Conservation (phyloP, 2,797 vertebrate genomes). For the Taeniopygia guttata region DNA sequence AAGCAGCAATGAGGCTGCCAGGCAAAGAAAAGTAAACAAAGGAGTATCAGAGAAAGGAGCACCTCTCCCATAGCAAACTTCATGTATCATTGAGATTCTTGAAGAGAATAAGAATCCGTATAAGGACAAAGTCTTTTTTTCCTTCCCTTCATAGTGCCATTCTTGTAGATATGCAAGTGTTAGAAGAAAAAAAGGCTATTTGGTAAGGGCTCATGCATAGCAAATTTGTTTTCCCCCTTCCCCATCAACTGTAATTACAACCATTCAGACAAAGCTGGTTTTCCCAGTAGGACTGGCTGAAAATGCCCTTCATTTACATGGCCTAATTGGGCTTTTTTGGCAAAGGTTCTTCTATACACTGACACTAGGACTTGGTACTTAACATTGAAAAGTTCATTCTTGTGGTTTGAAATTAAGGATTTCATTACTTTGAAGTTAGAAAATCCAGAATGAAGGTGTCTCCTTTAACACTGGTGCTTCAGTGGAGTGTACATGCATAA, state of each 20-base stretch:
- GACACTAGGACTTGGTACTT: slow-evolving; percentile 47
- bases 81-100: background rate
- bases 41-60: slow-evolving; percentile 5
- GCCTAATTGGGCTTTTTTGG: slow-evolving; percentile 65
- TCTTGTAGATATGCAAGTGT: background rate
- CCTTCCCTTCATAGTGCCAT: background rate
- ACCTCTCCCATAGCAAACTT: background rate
- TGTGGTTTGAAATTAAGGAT: slow-evolving; percentile 49
- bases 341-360: slow-evolving; percentile 41
- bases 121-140: background rate
- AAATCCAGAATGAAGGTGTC: slow-evolving; percentile 34
- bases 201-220: slow-evolving; percentile 58
- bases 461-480: slow-evolving; percentile 24
- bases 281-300: slow-evolving; percentile 65
- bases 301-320: slow-evolving; percentile 58
- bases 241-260: slow-evolving; percentile 61
- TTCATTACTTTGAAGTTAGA: slow-evolving; percentile 56
- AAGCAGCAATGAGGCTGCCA: background rate
- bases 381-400: slow-evolving; percentile 49
- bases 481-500: background rate
- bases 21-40: slow-evolving; percentile 3
- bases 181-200: slow-evolving; percentile 28
- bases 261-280: slow-evolving; percentile 65
- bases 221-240: slow-evolving; percentile 54
- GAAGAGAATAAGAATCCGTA: background rate